Evolutionary conservation across 2,113 vertebrate species (phyloP).

Genomic region (Lycocorax pyrrhopterus): DNA sequence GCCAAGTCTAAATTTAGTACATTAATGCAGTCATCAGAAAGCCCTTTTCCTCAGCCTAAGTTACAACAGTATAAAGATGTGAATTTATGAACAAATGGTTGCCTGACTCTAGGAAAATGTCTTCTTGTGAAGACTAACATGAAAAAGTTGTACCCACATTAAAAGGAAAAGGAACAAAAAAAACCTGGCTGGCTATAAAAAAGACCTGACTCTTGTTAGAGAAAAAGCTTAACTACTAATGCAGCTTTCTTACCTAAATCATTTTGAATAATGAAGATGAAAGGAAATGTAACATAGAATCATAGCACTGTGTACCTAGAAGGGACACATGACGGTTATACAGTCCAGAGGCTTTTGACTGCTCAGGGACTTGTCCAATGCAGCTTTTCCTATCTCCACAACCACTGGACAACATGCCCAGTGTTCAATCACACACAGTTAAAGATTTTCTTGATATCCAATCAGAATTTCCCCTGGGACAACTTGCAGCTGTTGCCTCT

Average conservation of each 20-base stretch:
- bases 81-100: neutral
- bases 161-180: neutral
- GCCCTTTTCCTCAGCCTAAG: neutral
- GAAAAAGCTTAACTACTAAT: neutral
- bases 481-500: neutral
- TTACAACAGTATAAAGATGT: neutral
- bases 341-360: neutral
- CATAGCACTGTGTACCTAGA: fast-evolving
- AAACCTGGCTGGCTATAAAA: neutral
- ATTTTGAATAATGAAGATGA: neutral
- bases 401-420: neutral
- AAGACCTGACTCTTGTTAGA: neutral
- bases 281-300: neutral
- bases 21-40: neutral
- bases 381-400: neutral
- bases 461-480: neutral
- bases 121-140: neutral
- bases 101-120: neutral
- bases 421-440: neutral
- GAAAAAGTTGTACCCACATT: neutral
- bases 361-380: neutral
- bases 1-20: neutral
- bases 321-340: neutral
- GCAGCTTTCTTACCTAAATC: neutral
- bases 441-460: neutral